These are phyloP conservation scores for Cotesia congregata DNA, from an alignment of 2,888 invertebrate genomes.

Conservation along the genomic window DNA sequence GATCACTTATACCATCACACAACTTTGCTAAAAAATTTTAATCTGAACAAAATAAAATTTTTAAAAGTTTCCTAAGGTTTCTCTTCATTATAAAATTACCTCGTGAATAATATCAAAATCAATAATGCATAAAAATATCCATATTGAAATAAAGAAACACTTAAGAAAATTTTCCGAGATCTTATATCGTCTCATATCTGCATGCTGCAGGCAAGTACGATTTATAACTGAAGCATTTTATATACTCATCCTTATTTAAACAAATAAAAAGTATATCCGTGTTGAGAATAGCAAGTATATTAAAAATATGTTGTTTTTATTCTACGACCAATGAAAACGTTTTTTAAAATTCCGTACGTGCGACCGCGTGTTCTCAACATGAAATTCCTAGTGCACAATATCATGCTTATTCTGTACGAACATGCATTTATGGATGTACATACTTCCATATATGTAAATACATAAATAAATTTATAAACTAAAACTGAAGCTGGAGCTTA, in stretches of 20 bases:
- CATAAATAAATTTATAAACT: background rate
- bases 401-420: constrained; percentile 9
- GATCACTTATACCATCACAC: no score
- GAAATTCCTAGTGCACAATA: background rate
- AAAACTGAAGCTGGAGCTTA: background rate
- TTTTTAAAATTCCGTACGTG: constrained; percentile 14
- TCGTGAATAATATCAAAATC: no score
- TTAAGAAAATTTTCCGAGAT: no score
- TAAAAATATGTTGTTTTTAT: background rate
- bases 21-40: no score
- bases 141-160: no score
- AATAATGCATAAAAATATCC: no score
- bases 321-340: background rate
- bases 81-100: no score
- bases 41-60: no score
- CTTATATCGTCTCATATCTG: no score
- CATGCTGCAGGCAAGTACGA: background rate
- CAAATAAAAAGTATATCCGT: background rate
- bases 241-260: background rate
- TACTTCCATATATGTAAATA: background rate
- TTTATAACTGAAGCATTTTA: background rate
- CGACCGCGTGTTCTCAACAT: background rate
- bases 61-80: no score
- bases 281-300: background rate
- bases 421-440: background rate